A percentile compares a stretch with the other conserved stretches of the same genome.
phyloP scores from a whole-genome alignment of 2,797 vertebrate genomes.

The Steatocranus sp. region DNA sequence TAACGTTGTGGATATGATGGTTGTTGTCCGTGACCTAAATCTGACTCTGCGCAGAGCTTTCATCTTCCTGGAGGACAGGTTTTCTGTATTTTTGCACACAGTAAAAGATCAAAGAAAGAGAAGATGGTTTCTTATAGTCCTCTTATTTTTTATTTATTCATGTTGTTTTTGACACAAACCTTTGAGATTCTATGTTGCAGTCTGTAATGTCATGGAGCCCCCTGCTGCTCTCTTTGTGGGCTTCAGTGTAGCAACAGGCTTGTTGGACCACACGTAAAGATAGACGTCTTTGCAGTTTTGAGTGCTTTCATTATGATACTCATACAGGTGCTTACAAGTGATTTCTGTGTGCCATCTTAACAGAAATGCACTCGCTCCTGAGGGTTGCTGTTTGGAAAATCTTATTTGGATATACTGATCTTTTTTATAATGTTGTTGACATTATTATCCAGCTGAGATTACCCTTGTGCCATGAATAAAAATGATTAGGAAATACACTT shows the following conservation, averaged over 20 bases:
- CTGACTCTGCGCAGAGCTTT: slow-evolving; percentile 28
- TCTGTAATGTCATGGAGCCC: neutral
- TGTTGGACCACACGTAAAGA: neutral
- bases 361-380: neutral
- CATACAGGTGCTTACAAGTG: neutral
- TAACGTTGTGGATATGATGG: slow-evolving; percentile 8
- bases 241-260: neutral
- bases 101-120: neutral
- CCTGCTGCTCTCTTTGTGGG: neutral
- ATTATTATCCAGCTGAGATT: neutral
- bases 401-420: neutral
- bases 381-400: neutral
- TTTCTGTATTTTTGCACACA: neutral
- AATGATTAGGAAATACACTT: neutral
- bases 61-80: neutral
- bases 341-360: neutral
- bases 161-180: neutral
- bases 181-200: neutral
- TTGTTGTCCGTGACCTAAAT: slow-evolving; percentile 52
- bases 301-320: neutral
- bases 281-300: neutral
- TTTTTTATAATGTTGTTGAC: neutral
- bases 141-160: neutral
- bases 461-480: neutral
- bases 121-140: slow-evolving; percentile 1